Base-by-base conservation (phyloP, 1,140 invertebrate species). In the Dreissena polymorpha region DNA sequence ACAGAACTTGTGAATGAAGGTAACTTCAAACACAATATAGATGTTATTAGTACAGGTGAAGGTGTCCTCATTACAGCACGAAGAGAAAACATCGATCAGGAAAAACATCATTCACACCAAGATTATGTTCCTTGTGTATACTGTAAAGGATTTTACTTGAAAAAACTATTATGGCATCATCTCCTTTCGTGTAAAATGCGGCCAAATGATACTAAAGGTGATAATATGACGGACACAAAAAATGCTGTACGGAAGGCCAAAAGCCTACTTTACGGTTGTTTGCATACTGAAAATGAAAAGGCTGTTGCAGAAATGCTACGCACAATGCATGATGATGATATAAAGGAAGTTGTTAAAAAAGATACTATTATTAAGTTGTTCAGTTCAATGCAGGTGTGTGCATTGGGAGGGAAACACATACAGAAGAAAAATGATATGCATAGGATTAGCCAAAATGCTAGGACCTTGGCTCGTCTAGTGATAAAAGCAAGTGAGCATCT, bases 1-100 rank as follows among this genome's bases (percentile, higher is more conserved):
- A 21, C 29, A 53, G 75, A 65, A 39, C 75, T 78, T 68, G 75
- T 53, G 49, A 78, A 78, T 68, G 75, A 69, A 65, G 75, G 75
- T 18, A 78, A 78, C 39, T 78, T 50, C 50, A 78, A 68, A 27
- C 75, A 78, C 64, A 85, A 85, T 78, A 50, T 84, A 14, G 65
- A 86, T 50, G 81, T 86, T 39, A n/a, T 84, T 5, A 76, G 39
- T 51, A 79, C 67, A 68, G 65, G 60, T 18, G 49, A 83, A 79
- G 80, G 75, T 27, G 14, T 50, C 18, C 25, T 86, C 49, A 51
- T 86, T 64, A 71, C 74, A 49, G 75, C 63, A 68, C 57, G 75
- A 70, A 73, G 74, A 71, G n/a, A 71, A 57, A 68, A 65, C 50
- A 65, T 21, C 13, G 55, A 63, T 10, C 16, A 53, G 39, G 25